phyloP scores from a whole-genome alignment of 2,797 vertebrate species.

The Megaceryle alcyon region DNA sequence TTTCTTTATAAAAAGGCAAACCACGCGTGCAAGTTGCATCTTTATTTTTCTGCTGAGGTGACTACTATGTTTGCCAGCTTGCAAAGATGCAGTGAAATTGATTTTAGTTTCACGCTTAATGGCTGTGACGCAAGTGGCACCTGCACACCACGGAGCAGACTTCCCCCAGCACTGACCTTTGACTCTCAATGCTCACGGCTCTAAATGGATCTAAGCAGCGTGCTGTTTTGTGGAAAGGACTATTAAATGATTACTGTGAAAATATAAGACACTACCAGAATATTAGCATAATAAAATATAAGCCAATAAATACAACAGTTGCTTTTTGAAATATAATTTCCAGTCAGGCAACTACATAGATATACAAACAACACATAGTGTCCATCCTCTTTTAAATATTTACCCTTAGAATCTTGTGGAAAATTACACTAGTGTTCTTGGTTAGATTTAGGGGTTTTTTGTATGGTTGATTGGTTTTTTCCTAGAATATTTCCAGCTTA shows the following conservation, averaged over 20 bases:
- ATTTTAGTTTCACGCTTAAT: slow-evolving; percentile 26
- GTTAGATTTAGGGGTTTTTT: neutral
- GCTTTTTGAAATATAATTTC: slow-evolving; percentile 20
- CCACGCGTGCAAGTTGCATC: neutral
- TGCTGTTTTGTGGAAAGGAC: neutral
- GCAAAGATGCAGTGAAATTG: neutral
- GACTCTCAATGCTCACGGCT: neutral
- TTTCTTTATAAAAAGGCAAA: neutral
- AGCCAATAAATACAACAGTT: slow-evolving; percentile 22
- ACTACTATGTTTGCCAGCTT: neutral
- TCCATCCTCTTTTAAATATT: neutral
- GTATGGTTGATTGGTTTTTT: accelerated
- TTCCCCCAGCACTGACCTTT: neutral
- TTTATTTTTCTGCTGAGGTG: neutral
- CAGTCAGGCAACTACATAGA: neutral
- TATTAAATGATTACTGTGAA: slow-evolving; percentile 20
- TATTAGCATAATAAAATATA: slow-evolving; percentile 30
- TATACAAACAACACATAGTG: neutral
- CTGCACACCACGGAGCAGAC: neutral
- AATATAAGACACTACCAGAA: slow-evolving; percentile 10
- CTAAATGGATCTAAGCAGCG: neutral
- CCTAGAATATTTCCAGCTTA: neutral
- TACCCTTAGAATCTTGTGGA: neutral
- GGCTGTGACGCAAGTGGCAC: neutral
- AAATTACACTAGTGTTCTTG: neutral